These are phyloP conservation scores for Idris sp. DNA, from an alignment of 1,140 invertebrate genomes.

Conservation along the genomic window DNA sequence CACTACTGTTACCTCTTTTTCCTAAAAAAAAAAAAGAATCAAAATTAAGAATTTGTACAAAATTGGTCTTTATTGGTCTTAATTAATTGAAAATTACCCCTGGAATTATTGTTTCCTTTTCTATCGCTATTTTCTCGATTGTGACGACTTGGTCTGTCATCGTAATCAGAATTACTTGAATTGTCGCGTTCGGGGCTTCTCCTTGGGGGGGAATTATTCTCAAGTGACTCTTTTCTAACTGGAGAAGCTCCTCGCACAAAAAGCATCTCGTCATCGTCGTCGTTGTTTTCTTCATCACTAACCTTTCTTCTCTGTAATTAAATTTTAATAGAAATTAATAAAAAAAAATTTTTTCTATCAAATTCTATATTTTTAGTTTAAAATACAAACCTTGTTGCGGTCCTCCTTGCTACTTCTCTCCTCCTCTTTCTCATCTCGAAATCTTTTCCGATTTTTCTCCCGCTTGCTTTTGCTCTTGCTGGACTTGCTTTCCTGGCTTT, in stretches of 20 bases:
- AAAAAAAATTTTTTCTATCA: no score
- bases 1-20: slow-evolving; percentile 65
- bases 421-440: slow-evolving; percentile 77
- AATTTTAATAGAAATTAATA: no score
- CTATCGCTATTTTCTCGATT: slow-evolving; percentile 69
- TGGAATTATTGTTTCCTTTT: slow-evolving; percentile 65
- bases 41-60: no score
- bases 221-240: slow-evolving; percentile 68
- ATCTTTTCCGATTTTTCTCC: slow-evolving; percentile 72
- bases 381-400: slow-evolving; percentile 71
- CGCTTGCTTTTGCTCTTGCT: slow-evolving; percentile 74
- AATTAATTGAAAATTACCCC: slow-evolving; percentile 66
- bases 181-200: slow-evolving; percentile 72
- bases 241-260: slow-evolving; percentile 86
- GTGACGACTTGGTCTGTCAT: slow-evolving; percentile 70
- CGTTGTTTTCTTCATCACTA: slow-evolving; percentile 79
- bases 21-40: slow-evolving; percentile 43
- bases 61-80: no score
- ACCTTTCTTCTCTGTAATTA: slow-evolving; percentile 69
- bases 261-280: slow-evolving; percentile 88
- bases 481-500: slow-evolving; percentile 78
- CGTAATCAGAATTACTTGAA: slow-evolving; percentile 70
- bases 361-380: no score
- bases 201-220: slow-evolving; percentile 68
- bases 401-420: slow-evolving; percentile 76